Evolutionary conservation across 2,113 vertebrate genomes (phyloP).

Genomic region (Diadophis punctatus): DNA sequence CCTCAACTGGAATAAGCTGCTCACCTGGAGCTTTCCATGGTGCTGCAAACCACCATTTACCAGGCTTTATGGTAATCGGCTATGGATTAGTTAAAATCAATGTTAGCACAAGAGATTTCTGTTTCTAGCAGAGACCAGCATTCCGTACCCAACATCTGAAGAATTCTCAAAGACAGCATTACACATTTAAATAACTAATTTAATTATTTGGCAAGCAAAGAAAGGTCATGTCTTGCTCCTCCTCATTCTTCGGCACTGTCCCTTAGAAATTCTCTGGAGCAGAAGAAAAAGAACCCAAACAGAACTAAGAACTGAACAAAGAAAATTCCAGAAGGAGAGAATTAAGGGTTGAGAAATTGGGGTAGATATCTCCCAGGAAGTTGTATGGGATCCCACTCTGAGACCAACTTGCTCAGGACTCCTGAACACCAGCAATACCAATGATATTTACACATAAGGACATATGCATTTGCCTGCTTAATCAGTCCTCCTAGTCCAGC

Average conservation of each 20-base stretch:
- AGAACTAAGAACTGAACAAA: neutral
- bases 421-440: neutral
- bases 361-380: neutral
- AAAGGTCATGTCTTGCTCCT: neutral
- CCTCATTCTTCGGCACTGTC: neutral
- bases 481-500: neutral
- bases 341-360: neutral
- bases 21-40: slow-evolving; percentile 5
- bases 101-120: neutral
- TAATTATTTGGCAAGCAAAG: neutral
- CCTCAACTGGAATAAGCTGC: neutral
- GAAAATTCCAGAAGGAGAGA: neutral
- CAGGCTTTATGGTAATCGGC: neutral
- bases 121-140: neutral
- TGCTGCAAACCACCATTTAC: neutral
- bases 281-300: neutral
- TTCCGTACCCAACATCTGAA: neutral
- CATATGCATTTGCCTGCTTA: neutral
- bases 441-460: neutral
- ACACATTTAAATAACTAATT: neutral
- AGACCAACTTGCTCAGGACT: neutral
- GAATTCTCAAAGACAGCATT: neutral
- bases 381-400: neutral
- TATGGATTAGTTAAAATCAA: neutral
- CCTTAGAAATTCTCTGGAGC: neutral